Base-by-base conservation (phyloP, 2,888 invertebrate genomes). In the Lasioglossum vierecki region DNA sequence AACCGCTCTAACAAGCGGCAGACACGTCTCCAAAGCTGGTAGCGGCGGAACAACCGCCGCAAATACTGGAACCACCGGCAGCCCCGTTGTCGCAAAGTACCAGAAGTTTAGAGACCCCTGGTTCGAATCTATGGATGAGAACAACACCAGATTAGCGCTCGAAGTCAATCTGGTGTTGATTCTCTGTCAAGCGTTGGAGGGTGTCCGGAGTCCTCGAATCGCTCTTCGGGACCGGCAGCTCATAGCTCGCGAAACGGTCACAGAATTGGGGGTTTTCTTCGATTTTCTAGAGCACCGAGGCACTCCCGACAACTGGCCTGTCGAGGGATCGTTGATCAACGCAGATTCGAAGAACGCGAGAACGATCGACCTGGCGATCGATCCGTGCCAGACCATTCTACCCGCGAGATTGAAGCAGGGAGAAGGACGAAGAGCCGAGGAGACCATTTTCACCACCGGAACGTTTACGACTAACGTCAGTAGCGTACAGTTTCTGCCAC, bases 51-150 rank as follows among this genome's bases (percentile, higher is more conserved):
- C 6, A 66, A 63, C 0, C 8, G 68, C 35, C 2, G 30, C 63
- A 82, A 35, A 9, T 85, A 41, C 46, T 77, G 75, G 71, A 0
- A 85, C 30, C n/a, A 86, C 46, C 41, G 87, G 87, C 9, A 90
- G 89, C 5, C 89, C 90, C 9, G 81, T 85, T 22, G 79, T 87
- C 15, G 73, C 85, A 0, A 91, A 87, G 26, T 87, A 89, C 71
- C 86, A 88, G 8, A 91, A 85, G 60, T 90, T 88, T 5, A 93
- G 89, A 68, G 93, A 93, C 83, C 95, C 95, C 0, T 95, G 95
- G 95, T 95, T 95, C 80, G 93, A 94, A 44, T 94, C 94, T 13
- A 95, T 95, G 95, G 94, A 95, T 49, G 92, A 94, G 53, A 93
- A 94, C 53, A 95, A 95, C 44, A 93, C 95, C 5, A 90, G 94